phyloP scores from a whole-genome alignment of 2,797 vertebrate genomes.

The Babyrousa celebensis region DNA sequence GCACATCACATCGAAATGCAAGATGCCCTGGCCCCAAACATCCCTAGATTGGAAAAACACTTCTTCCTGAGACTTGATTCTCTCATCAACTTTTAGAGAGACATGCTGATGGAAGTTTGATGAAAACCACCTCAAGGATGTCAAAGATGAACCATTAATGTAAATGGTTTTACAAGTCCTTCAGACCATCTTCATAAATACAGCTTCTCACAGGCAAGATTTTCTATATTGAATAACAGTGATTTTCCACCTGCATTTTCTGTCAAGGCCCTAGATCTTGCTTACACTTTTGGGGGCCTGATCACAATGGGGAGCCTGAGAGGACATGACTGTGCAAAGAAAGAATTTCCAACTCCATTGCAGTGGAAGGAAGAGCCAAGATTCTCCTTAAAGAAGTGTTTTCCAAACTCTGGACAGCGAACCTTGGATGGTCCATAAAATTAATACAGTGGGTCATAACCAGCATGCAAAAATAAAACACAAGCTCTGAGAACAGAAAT shows the following conservation, averaged over 20 bases:
- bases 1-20: neutral
- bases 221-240: neutral
- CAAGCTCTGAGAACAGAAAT: conserved; percentile 22
- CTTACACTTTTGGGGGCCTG: neutral
- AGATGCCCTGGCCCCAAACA: neutral
- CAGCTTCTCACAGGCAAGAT: neutral
- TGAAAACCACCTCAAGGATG: neutral
- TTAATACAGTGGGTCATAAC: conserved; percentile 19
- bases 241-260: conserved; percentile 21
- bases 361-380: neutral
- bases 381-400: conserved; percentile 11
- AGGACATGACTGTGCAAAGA: neutral
- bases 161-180: neutral
- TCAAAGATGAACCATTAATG: neutral
- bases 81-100: neutral
- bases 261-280: neutral
- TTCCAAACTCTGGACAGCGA: conserved; percentile 30
- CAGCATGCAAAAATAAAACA: conserved; percentile 50
- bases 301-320: neutral
- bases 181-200: conserved; percentile 19
- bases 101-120: neutral
- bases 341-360: neutral
- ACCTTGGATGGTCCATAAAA: conserved; percentile 27
- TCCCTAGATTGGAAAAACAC: neutral
- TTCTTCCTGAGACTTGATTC: neutral